These are phyloP conservation scores for Trachelus troglodyta DNA, from an alignment of 2,888 invertebrate genomes.

Conservation along the genomic window DNA sequence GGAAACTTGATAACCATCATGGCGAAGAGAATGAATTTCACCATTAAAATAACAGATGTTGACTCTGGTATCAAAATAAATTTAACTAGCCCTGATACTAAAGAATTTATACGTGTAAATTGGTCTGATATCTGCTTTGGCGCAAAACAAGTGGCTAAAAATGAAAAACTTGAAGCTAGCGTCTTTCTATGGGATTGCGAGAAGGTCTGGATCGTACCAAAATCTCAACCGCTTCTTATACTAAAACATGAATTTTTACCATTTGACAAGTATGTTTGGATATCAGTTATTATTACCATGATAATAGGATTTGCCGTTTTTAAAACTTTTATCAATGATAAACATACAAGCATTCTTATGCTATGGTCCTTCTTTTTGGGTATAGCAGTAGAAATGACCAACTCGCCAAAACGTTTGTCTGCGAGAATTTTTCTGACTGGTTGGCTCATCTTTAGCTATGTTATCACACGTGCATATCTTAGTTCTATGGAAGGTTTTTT, in stretches of 20 bases:
- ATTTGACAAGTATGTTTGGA: conserved; percentile 7
- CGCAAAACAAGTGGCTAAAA: not conserved
- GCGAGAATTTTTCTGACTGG: conserved; percentile 4
- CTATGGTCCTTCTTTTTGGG: conserved; percentile 10
- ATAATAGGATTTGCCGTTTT: not conserved
- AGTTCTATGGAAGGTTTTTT: conserved; percentile 10
- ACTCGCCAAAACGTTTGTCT: not conserved
- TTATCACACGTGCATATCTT: conserved; percentile 8
- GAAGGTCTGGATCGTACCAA: conserved; percentile 11
- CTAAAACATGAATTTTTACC: conserved; percentile 5
- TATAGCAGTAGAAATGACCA: conserved; percentile 6
- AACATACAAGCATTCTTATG: not conserved
- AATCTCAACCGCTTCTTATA: not conserved
- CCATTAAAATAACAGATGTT: not conserved
- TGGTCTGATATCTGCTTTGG: conserved; percentile 4
- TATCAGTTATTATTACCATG: not conserved
- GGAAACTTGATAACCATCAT: conserved; percentile 6
- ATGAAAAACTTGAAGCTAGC: not conserved
- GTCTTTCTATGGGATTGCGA: conserved; percentile 3
- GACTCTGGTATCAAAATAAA: not conserved
- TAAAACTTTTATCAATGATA: not conserved
- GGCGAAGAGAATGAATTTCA: conserved; percentile 6
- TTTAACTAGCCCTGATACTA: not conserved
- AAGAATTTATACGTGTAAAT: not conserved
- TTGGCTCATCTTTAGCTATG: conserved; percentile 16